Evolutionary conservation across 2,797 vertebrate species (phyloP), one percentile per base, ranked within the genome.

Genomic region (Paedocypris micromegethes): DNA sequence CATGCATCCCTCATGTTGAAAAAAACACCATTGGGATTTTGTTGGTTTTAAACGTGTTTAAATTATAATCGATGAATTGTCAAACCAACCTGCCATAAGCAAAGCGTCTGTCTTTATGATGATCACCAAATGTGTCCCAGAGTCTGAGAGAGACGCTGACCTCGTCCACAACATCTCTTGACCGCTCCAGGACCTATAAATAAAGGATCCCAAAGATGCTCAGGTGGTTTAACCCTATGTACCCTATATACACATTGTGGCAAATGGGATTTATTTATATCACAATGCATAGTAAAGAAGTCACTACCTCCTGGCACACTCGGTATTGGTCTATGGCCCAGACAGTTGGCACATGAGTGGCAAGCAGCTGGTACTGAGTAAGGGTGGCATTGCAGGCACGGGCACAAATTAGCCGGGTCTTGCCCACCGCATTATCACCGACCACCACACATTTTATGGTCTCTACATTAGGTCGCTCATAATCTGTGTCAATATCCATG

Each of bases 271-370:
- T 5, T 37, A 37, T 58, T 68, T 64, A 46, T 68, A 38, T 68
- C 52, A 55, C 38, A 9, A 72, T 68, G 62, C 62, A 48, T 40
- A 6, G 7, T 23, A 44, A 42, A 62, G 46, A 61, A 53, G 68
- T 72, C 43, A 79, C 83, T 78, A 93, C 93, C 93, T 93, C 93
- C 86, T 94, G 92, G 89, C 92, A 93, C 76, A 94, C 92, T 46
- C 93, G 90, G 86, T 94, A 94, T 85, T 94, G 93, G 88, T 94
- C 93, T 80, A 94, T 94, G 86, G 93, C 93, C 93, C 93, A 94
- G 77, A 93, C 93, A 66, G 93, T 94, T 86, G 93, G 93, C 86
- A 93, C 92, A 82, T 94, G 93, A 74, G 93, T 93, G 85, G 93
- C 93, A 38, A 93, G 91, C 83, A 95, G 91, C 89, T 94, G 93